These are phyloP conservation scores for Pomacea canaliculata DNA, from an alignment of 2,888 invertebrate genomes.

Conservation along the genomic window DNA sequence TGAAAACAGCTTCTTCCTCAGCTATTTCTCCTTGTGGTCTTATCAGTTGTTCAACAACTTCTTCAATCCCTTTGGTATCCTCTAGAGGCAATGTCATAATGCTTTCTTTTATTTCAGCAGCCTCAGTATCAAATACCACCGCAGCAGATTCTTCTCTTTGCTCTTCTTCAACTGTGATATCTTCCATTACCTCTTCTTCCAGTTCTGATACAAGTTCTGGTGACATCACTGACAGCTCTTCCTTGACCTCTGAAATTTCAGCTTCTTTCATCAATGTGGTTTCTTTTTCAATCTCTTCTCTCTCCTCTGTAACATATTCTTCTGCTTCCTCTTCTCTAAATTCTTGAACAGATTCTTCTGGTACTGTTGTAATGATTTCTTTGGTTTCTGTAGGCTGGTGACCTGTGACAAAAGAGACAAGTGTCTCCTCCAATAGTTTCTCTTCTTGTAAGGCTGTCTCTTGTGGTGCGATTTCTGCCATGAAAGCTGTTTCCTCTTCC, in stretches of 20 bases:
- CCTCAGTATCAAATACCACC: neutral
- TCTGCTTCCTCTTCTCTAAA: neutral
- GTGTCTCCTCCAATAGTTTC: too few species aligned
- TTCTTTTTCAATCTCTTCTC: too few species aligned
- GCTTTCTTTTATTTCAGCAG: too few species aligned
- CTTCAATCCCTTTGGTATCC: conserved; percentile 9
- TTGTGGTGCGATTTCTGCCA: too few species aligned
- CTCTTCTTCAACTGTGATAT: neutral
- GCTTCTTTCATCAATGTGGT: too few species aligned
- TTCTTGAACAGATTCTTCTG: neutral
- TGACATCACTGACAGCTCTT: neutral
- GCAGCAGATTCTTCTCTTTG: neutral
- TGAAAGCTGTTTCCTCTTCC: too few species aligned
- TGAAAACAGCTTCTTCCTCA: conserved; percentile 1
- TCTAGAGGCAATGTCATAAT: neutral
- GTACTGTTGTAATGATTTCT: neutral
- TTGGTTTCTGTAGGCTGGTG: neutral
- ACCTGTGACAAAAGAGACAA: too few species aligned
- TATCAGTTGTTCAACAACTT: neutral
- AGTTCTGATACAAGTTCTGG: neutral
- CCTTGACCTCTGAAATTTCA: too few species aligned
- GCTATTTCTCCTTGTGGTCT: neutral
- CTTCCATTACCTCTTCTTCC: neutral
- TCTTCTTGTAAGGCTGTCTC: too few species aligned
- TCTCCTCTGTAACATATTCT: neutral